phyloP scores from a whole-genome alignment of 2,797 vertebrate species.

The Enteromius radiatus region DNA sequence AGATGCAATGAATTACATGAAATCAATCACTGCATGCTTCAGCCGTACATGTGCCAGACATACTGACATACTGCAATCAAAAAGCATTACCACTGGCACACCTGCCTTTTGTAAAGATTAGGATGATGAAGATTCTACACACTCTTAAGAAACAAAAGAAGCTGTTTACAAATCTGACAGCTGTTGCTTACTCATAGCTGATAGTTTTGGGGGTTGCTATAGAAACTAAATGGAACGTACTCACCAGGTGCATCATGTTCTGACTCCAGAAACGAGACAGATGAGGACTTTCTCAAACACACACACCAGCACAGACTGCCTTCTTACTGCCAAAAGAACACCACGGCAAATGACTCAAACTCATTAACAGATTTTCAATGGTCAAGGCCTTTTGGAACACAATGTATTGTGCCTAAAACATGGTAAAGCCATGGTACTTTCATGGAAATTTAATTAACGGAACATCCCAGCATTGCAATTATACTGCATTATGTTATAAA shows the following conservation, averaged over 20 bases:
- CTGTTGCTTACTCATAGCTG: neutral
- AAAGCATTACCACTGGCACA: neutral
- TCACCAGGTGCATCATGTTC: conserved; percentile 37
- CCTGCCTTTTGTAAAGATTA: neutral
- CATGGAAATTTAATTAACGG: neutral
- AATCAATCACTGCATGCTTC: neutral
- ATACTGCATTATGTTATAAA: neutral
- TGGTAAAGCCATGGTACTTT: neutral
- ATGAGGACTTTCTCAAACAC: conserved; percentile 2
- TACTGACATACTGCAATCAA: neutral
- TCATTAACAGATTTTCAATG: neutral
- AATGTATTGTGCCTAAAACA: neutral
- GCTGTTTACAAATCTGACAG: conserved; percentile 14
- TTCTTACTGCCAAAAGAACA: neutral
- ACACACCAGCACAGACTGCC: neutral
- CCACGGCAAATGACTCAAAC: neutral
- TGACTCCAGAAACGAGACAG: conserved; percentile 11
- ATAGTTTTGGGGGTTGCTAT: conserved; percentile 33
- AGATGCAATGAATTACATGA: neutral
- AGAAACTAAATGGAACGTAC: conserved; percentile 23
- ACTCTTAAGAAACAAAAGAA: neutral
- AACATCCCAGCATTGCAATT: neutral
- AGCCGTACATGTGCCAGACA: neutral
- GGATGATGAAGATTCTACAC: neutral
- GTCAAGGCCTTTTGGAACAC: neutral